phyloP scores from a whole-genome alignment of 2,888 invertebrate species.

The Azorinus chamasolen region DNA sequence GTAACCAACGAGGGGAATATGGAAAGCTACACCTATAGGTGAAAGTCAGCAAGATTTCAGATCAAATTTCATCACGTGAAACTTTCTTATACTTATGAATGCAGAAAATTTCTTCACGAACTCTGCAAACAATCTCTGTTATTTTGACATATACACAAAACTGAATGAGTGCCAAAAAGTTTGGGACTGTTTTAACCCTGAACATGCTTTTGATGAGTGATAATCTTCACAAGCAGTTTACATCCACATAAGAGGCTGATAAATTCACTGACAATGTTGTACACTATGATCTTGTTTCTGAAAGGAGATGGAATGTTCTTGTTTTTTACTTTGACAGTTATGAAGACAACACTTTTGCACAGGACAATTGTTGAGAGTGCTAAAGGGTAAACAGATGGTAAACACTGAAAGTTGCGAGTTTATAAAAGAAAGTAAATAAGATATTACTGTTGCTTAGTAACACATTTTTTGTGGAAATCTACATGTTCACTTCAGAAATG shows the following conservation, averaged over 20 bases:
- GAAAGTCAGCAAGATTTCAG: background rate
- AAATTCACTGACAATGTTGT: too few species aligned
- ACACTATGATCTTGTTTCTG: too few species aligned
- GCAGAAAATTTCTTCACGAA: constrained; percentile 29
- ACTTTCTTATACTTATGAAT: constrained; percentile 15
- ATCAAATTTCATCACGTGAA: constrained; percentile 20
- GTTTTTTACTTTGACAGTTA: too few species aligned
- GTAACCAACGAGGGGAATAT: background rate
- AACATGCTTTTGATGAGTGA: too few species aligned
- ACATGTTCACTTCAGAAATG: background rate
- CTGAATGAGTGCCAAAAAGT: constrained; percentile 18
- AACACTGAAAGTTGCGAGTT: constrained; percentile 5
- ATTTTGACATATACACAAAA: constrained; percentile 36
- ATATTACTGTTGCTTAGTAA: constrained; percentile 9
- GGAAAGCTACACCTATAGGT: background rate
- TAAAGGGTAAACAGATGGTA: background rate
- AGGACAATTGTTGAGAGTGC: too few species aligned
- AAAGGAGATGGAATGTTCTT: too few species aligned
- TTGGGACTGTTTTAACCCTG: constrained; percentile 19
- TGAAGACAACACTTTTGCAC: too few species aligned
- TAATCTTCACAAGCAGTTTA: background rate
- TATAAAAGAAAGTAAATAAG: constrained; percentile 18
- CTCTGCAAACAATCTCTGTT: constrained; percentile 13
- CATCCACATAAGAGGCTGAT: too few species aligned
- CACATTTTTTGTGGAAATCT: too few species aligned